phyloP scores from a whole-genome alignment of 2,113 vertebrate species.

The Colius striatus region DNA sequence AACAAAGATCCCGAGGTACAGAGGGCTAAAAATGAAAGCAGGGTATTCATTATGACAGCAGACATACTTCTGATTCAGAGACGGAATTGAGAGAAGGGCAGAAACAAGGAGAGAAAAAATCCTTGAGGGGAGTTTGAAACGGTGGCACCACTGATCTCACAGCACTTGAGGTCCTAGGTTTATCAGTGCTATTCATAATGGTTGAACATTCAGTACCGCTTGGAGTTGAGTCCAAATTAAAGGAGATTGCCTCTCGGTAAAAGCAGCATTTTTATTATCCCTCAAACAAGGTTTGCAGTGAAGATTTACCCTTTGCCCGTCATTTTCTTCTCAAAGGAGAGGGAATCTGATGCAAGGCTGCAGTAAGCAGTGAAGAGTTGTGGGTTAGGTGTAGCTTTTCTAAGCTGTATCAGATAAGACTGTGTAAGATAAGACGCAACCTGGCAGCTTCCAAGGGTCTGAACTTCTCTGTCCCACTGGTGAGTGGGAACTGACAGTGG shows the following conservation, averaged over 20 bases:
- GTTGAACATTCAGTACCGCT: background rate
- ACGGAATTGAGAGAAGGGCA: background rate
- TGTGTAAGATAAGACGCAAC: background rate
- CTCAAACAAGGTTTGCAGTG: background rate
- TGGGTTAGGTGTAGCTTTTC: background rate
- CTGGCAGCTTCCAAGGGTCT: background rate
- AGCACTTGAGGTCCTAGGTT: background rate
- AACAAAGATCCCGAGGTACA: background rate
- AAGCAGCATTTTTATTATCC: background rate
- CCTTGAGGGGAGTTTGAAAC: background rate
- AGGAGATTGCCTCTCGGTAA: background rate
- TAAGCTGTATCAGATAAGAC: background rate
- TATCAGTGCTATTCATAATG: background rate
- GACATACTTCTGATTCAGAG: background rate
- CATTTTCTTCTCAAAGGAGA: background rate
- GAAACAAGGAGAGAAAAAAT: background rate
- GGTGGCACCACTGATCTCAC: background rate
- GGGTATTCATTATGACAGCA: background rate
- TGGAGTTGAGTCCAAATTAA: background rate
- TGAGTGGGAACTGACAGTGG: background rate
- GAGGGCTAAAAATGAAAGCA: background rate
- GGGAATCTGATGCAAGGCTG: background rate
- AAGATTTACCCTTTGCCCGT: background rate
- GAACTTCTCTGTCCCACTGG: background rate
- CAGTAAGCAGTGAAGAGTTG: background rate